phyloP scores from a whole-genome alignment of 2,113 vertebrate genomes.

The Sander vitreus region DNA sequence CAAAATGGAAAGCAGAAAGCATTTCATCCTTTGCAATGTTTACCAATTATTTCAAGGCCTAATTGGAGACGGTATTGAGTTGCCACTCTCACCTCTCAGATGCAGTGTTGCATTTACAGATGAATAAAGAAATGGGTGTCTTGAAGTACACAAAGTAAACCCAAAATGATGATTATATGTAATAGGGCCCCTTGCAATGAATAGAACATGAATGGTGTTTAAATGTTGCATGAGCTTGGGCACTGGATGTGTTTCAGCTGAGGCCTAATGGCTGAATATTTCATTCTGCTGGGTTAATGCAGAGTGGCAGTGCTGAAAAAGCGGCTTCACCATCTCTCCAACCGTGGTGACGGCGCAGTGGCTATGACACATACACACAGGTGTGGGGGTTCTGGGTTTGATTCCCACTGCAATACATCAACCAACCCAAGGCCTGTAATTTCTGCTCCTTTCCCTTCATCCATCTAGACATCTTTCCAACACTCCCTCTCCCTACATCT shows the following conservation, averaged over 20 bases:
- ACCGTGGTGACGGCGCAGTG: not conserved
- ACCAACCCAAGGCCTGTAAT: constrained; percentile 56
- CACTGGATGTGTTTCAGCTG: constrained; percentile 70
- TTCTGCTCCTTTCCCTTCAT: constrained; percentile 50
- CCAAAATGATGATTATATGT: constrained; percentile 59
- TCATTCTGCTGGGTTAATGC: constrained; percentile 76
- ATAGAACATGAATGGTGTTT: constrained; percentile 78
- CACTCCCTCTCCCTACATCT: constrained; percentile 33
- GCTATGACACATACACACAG: too few species aligned
- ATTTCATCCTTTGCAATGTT: constrained; percentile 53
- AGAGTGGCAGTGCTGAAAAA: constrained; percentile 63
- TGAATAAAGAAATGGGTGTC: not conserved
- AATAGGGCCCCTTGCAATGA: constrained; percentile 64
- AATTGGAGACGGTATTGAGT: constrained; percentile 54
- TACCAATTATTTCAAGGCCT: constrained; percentile 53
- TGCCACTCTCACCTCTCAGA: constrained; percentile 24
- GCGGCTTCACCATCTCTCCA: constrained; percentile 50
- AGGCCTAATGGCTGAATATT: constrained; percentile 74
- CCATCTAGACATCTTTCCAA: constrained; percentile 53
- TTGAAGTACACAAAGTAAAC: constrained; percentile 53
- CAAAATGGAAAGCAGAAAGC: constrained; percentile 9
- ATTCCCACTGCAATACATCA: too few species aligned
- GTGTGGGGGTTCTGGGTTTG: too few species aligned
- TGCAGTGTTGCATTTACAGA: constrained; percentile 34
- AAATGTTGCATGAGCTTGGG: constrained; percentile 79